Evolutionary conservation across 2,888 invertebrate species (phyloP), one percentile per base, ranked within the genome.

Genomic region (Pseudolycoriella hygida): DNA sequence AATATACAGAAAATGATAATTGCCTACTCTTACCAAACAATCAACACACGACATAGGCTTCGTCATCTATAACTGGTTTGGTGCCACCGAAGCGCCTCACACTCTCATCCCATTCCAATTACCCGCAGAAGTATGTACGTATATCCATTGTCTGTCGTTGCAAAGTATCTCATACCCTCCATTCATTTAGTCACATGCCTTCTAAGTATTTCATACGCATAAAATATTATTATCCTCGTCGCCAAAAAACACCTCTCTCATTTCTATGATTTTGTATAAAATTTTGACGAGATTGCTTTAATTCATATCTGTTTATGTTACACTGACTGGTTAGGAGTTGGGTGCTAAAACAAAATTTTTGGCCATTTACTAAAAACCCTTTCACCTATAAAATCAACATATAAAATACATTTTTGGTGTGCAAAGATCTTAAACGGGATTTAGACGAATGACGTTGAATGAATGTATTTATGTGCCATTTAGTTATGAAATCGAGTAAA

Each of bases 341-440:
- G 39, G 39, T n/a, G n/a, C 15, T 39, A 15, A 39, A 39, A 39
- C 39, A 39, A 39, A 39, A 39, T 42, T 25, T n/a, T 32, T 42
- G 42, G 42, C 42, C 31, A 42, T 42, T 42, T 31, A 14, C 15
- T 12, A 42, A 32, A 30, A 42, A 31, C 42, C 42, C 31, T 42
- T 42, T 42, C 42, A 42, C 42, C 42, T 42, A 42, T 42, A 42
- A 42, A 42, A 42, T 42, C 42, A 42, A 32, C 42, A 42, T 42
- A 42, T 30, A 42, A 42, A 42, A 42, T 42, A 42, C 42, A 42
- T 42, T 42, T 42, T 20, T n/a, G 15, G n/a, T 34, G 34, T 12
- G 34, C 34, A 14, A 34, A 5, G 34, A 12, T 34, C 34, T 14
- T 34, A 34, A 14, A 34, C 15, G 5, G 15, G 12, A 34, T 34